phyloP scores from a whole-genome alignment of 2,113 vertebrate genomes.

The Thalassoma bifasciatum region DNA sequence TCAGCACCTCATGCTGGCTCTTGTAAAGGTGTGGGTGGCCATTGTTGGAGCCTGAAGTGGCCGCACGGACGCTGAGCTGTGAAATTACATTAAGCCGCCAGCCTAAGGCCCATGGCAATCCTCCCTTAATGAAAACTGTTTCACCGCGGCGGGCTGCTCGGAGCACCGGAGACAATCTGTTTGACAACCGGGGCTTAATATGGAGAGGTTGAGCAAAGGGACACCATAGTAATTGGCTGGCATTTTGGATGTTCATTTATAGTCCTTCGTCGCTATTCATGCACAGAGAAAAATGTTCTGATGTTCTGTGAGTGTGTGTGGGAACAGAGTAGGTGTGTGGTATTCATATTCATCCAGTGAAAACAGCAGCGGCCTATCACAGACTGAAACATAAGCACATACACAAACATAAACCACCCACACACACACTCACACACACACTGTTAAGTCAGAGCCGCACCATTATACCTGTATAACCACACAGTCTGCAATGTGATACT shows the following conservation, averaged over 20 bases:
- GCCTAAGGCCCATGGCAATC: constrained; percentile 64
- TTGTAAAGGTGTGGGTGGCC: constrained; percentile 74
- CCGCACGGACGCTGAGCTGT: constrained; percentile 71
- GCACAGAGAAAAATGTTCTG: constrained; percentile 51
- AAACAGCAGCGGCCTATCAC: constrained; percentile 60
- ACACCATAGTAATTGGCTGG: constrained; percentile 63
- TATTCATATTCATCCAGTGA: constrained; percentile 68
- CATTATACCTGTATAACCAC: constrained; percentile 26
- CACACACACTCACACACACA: constrained; percentile 44
- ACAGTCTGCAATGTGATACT: constrained; percentile 14
- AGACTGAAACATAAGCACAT: constrained; percentile 53
- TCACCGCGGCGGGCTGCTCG: constrained; percentile 58
- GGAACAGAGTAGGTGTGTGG: constrained; percentile 71
- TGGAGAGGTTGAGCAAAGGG: constrained; percentile 69
- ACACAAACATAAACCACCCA: constrained; percentile 63
- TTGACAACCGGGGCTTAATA: constrained; percentile 72
- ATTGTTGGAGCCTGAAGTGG: constrained; percentile 65
- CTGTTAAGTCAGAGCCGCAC: constrained; percentile 25
- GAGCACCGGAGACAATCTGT: constrained; percentile 73
- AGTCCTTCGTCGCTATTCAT: constrained; percentile 49
- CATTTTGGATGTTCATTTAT: constrained; percentile 71
- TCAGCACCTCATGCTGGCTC: constrained; percentile 66
- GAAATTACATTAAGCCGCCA: constrained; percentile 74
- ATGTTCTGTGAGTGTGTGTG: constrained; percentile 57
- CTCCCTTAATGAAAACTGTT: constrained; percentile 72